phyloP scores from a whole-genome alignment of 92 coral and sea anemone species.

The Phenganax stokvisi region DNA sequence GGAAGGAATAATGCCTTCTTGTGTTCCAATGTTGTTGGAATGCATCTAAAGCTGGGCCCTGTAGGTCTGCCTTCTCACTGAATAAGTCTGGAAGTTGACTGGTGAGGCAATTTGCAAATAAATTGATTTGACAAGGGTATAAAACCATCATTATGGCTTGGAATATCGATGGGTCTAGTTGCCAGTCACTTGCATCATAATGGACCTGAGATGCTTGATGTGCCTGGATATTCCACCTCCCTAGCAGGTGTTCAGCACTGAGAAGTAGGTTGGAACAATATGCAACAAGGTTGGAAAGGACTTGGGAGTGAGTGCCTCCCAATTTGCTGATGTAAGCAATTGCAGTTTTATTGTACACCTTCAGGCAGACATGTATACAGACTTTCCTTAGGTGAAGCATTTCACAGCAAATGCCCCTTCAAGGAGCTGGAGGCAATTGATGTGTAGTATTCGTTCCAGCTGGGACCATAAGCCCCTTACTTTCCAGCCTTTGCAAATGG shows the following conservation, averaged over 20 bases:
- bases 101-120: slow-evolving; percentile 52
- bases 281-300: slow-evolving; percentile 45
- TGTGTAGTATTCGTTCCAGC: slow-evolving; percentile 40
- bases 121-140: slow-evolving; percentile 37
- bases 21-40: slow-evolving; percentile 30
- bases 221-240: slow-evolving; percentile 46
- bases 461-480: slow-evolving; percentile 45
- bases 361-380: slow-evolving; percentile 42
- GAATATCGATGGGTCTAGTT: slow-evolving; percentile 29
- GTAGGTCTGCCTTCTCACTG: slow-evolving; percentile 50
- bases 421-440: slow-evolving; percentile 41
- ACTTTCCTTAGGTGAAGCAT: slow-evolving; percentile 49
- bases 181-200: slow-evolving; percentile 33
- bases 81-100: slow-evolving; percentile 43
- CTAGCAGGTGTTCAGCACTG: slow-evolving; percentile 55
- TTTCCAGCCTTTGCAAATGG: slow-evolving; percentile 41
- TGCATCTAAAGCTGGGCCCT: neutral
- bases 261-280: slow-evolving; percentile 49
- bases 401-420: slow-evolving; percentile 46
- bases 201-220: slow-evolving; percentile 46
- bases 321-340: slow-evolving; percentile 42
- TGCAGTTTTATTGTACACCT: slow-evolving; percentile 50
- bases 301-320: slow-evolving; percentile 38
- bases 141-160: slow-evolving; percentile 6
- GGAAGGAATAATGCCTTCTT: neutral